Evolutionary conservation across 2,797 vertebrate genomes (phyloP), one percentile per base, ranked within the genome.

Genomic region (Lepus townsendii): DNA sequence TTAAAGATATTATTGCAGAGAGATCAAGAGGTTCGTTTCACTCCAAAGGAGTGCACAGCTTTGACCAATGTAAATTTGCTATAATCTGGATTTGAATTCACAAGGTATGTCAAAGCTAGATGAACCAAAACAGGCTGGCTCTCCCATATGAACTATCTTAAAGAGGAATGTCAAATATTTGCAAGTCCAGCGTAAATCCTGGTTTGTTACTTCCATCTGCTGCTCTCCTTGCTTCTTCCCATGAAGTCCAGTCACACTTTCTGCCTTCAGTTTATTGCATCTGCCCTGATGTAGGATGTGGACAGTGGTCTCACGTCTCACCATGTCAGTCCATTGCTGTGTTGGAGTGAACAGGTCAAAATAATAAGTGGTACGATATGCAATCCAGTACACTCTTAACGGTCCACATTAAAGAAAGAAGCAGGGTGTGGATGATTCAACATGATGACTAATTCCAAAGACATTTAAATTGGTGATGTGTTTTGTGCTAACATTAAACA

Each of bases 371-470:
- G 69, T 78, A 35, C 72, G 91, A 73, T 71, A 66, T 22, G 19
- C 66, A 87, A 88, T 65, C 62, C 32, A 94, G 69, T 89, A 88
- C 90, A 83, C 57, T 91, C 75, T 90, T 63, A 83, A 76, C 82
- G 95, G 78, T 94, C n/a, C 80, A 83, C 75, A 88, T 88, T 94
- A 88, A 95, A 95, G 87, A 69, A 80, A 92, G 63, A 94, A 82
- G 65, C 7, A 80, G 84, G 77, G 54, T 90, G 83, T 92, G 30
- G 52, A 88, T 76, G 85, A 95, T 80, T 93, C 69, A 96, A 94
- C 92, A 80, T 77, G 7, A 63, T 97, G 95, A 95, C 83, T 96
- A 96, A 97, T 86, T 47, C n/a, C 75, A 78, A 91, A 97, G 76
- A 84, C 50, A 96, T 90, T 85, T 91, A 88, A 78, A 83, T 72